Evolutionary conservation across 2,113 vertebrate species (phyloP).

Genomic region (Lynx canadensis): DNA sequence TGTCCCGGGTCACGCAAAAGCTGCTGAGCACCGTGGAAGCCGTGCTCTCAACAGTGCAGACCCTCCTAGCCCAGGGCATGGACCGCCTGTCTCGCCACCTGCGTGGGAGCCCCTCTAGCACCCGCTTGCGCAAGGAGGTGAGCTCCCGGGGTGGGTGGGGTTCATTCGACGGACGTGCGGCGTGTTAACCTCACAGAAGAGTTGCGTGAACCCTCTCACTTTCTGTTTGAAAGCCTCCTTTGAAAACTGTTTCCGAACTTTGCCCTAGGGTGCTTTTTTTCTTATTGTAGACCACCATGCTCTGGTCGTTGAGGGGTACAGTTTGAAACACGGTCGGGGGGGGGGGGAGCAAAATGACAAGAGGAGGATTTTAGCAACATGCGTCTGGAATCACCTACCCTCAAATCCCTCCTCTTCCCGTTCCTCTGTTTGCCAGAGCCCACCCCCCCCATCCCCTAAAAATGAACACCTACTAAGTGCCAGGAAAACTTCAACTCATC

Average conservation of each 20-base stretch:
- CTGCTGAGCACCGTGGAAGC: conserved; percentile 51
- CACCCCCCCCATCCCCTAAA: not conserved
- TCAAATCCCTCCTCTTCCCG: not conserved
- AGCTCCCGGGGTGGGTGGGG: not conserved
- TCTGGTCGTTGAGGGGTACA: not conserved
- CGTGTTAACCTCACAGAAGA: not conserved
- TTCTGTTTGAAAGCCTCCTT: not conserved
- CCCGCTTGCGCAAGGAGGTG: conserved; percentile 64
- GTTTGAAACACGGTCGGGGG: not conserved
- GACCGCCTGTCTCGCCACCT: conserved; percentile 38
- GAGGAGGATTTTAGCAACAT: not conserved
- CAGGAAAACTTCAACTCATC: not conserved
- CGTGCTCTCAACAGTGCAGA: not conserved
- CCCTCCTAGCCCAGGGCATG: conserved; percentile 53
- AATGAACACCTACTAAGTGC: not conserved
- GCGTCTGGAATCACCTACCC: not conserved
- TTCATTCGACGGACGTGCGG: not conserved
- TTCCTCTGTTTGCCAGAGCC: not conserved
- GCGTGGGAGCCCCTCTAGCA: not conserved
- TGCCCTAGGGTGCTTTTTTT: not conserved
- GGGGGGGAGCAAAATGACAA: not conserved
- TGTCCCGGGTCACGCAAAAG: conserved; percentile 4
- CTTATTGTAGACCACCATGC: not conserved
- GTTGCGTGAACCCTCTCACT: not conserved
- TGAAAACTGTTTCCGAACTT: not conserved